These are phyloP conservation scores for Lethocerus indicus DNA, from an alignment of 1,140 invertebrate genomes.

Conservation along the genomic window DNA sequence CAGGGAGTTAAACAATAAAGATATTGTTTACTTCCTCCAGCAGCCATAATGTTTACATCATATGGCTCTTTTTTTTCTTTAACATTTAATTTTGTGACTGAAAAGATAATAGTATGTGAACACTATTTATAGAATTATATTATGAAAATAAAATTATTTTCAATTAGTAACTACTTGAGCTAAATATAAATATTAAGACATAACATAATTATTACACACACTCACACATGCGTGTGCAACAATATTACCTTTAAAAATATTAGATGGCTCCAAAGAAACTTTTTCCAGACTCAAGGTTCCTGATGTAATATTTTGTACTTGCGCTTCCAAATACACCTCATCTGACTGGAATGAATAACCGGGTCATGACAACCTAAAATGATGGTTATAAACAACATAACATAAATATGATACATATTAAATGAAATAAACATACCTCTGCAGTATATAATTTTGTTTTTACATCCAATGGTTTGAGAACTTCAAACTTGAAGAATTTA, in stretches of 20 bases:
- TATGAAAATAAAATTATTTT: constrained; percentile 2
- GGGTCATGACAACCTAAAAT: constrained; percentile 1
- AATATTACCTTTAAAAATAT: constrained; percentile 54
- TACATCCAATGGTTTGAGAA: constrained; percentile 92
- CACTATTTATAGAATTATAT: too few species aligned
- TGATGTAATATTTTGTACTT: constrained; percentile 87
- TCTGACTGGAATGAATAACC: constrained; percentile 42
- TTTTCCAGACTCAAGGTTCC: constrained; percentile 81
- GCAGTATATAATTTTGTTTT: constrained; percentile 98
- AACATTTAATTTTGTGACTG: constrained; percentile 6
- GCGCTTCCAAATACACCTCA: constrained; percentile 93
- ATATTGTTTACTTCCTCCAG: constrained; percentile 72
- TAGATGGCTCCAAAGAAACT: constrained; percentile 78
- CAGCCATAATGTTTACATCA: constrained; percentile 61
- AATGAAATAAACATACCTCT: too few species aligned
- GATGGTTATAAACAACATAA: background rate
- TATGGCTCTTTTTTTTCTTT: background rate
- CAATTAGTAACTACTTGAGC: background rate
- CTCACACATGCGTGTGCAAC: background rate
- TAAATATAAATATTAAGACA: background rate
- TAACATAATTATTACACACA: background rate
- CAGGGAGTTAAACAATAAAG: constrained; percentile 79
- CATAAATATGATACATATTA: too few species aligned
- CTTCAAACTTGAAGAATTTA: constrained; percentile 98
- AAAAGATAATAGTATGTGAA: constrained; percentile 7